Evolutionary conservation across 2,888 invertebrate genomes (phyloP).

Genomic region (Arenicola marina): DNA sequence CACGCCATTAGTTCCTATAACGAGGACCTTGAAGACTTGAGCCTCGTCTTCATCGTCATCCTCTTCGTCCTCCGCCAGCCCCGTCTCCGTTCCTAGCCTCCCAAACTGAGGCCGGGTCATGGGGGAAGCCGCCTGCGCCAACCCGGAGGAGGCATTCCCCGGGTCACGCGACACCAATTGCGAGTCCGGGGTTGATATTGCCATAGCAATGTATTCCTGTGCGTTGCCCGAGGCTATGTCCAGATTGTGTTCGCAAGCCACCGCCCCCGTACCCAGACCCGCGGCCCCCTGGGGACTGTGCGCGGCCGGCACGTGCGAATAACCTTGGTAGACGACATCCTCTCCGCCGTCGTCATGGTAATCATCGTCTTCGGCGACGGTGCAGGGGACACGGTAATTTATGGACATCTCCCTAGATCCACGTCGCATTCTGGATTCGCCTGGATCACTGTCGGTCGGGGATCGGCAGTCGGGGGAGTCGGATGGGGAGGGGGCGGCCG

Average conservation of each 20-base stretch:
- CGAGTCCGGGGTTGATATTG: too few species aligned
- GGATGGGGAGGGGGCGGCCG: background rate
- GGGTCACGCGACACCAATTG: background rate
- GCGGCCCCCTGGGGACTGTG: background rate
- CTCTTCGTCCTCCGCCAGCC: background rate
- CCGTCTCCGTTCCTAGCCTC: background rate
- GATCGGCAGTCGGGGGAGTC: background rate
- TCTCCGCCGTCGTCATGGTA: too few species aligned
- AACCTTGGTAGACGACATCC: background rate
- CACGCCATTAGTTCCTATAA: constrained; percentile 72
- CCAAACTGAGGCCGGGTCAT: background rate
- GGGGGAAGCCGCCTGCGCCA: background rate
- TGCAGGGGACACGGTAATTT: too few species aligned
- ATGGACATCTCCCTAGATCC: too few species aligned
- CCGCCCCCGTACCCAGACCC: too few species aligned
- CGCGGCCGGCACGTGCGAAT: background rate
- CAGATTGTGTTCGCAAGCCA: too few species aligned
- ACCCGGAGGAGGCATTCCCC: background rate
- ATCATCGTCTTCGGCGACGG: background rate
- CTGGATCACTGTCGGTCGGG: background rate
- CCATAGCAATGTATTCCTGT: too few species aligned
- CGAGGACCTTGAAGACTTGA: constrained; percentile 67
- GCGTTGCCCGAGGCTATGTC: too few species aligned
- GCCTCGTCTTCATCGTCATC: constrained; percentile 13
- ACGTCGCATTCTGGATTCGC: too few species aligned